These are phyloP conservation scores for Drosophila lutescens DNA, from an alignment of 2,888 invertebrate genomes.

Conservation along the genomic window DNA sequence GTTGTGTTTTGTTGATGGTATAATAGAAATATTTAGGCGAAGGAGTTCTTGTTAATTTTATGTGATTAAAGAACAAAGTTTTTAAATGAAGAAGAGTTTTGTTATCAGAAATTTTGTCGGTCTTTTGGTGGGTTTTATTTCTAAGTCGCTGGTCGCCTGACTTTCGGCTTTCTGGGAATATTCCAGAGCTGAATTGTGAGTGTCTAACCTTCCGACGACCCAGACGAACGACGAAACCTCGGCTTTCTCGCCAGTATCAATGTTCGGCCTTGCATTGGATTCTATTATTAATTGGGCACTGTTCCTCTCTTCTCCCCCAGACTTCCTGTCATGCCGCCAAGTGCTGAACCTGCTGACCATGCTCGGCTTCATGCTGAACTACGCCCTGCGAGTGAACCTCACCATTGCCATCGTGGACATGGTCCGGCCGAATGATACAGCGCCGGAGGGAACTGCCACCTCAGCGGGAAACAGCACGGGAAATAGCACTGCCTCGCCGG, in stretches of 20 bases:
- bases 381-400: slow-evolving; percentile 93
- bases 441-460: slow-evolving; percentile 1
- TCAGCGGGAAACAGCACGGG: slow-evolving; percentile 23
- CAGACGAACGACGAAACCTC: not conserved
- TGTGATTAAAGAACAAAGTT: not conserved
- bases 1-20: no score
- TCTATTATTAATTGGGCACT: not conserved
- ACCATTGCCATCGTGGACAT: slow-evolving; percentile 95
- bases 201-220: slow-evolving; percentile 27
- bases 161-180: slow-evolving; percentile 29
- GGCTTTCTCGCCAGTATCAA: slow-evolving; percentile 1
- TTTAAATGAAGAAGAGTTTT: not conserved
- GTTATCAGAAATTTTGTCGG: slow-evolving; percentile 13
- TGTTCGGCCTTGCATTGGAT: slow-evolving; percentile 8
- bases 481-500: slow-evolving; percentile 22
- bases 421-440: slow-evolving; percentile 84
- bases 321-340: slow-evolving; percentile 90
- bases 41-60: not conserved
- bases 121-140: not conserved
- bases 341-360: slow-evolving; percentile 93
- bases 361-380: slow-evolving; percentile 95
- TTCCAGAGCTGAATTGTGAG: slow-evolving; percentile 45
- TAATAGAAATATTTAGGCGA: no score
- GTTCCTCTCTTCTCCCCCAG: slow-evolving; percentile 85
- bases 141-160: slow-evolving; percentile 17